Conservation (phyloP, 1,140 invertebrate species). For the Diabrotica undecimpunctata region DNA sequence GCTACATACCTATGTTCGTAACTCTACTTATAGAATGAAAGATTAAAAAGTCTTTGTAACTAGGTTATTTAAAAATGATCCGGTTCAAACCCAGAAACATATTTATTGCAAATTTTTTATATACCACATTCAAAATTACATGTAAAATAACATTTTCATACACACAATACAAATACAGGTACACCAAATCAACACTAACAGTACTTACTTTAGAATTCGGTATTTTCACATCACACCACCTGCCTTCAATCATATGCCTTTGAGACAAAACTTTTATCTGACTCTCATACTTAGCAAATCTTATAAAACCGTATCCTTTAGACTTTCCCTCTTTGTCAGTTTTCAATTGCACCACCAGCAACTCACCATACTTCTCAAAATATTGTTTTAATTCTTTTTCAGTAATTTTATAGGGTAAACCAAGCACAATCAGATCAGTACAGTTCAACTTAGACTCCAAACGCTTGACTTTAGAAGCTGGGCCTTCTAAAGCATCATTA, state of each 20-base stretch:
- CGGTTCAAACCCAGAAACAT: too few species aligned
- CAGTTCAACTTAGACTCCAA: constrained; percentile 88
- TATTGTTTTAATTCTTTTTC: constrained; percentile 93
- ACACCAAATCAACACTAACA: not conserved
- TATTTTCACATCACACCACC: constrained; percentile 97
- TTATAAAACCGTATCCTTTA: constrained; percentile 96
- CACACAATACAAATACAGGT: too few species aligned
- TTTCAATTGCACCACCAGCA: constrained; percentile 94
- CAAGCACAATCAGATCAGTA: constrained; percentile 95
- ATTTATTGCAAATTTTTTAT: too few species aligned
- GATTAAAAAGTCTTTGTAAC: too few species aligned
- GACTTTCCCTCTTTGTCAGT: constrained; percentile 93
- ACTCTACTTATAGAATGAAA: too few species aligned
- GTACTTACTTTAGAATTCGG: constrained; percentile 75
- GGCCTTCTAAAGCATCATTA: constrained; percentile 88
- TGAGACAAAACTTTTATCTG: constrained; percentile 83
- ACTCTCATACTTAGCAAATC: constrained; percentile 86
- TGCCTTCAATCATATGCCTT: constrained; percentile 90
- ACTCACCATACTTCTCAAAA: constrained; percentile 94
- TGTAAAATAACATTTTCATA: too few species aligned
- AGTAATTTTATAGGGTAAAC: constrained; percentile 94
- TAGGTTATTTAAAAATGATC: too few species aligned
- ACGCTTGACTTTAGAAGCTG: constrained; percentile 84
- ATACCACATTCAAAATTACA: too few species aligned
- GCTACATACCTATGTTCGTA: too few species aligned